phyloP scores from a whole-genome alignment of 2,113 vertebrate species.

The Circaetus gallicus region DNA sequence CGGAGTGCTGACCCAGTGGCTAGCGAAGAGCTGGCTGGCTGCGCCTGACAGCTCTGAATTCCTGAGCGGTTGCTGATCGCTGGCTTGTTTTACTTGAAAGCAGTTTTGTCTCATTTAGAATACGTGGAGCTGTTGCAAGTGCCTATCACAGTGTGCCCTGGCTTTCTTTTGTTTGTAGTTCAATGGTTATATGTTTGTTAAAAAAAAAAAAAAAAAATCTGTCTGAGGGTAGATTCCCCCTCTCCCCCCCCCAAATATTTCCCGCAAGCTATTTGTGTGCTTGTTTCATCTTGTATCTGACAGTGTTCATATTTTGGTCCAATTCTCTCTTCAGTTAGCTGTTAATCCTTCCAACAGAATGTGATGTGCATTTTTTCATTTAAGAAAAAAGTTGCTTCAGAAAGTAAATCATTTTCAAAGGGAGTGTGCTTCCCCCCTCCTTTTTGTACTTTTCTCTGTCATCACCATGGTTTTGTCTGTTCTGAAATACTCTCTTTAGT shows the following conservation, averaged over 20 bases:
- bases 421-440: neutral
- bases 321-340: neutral
- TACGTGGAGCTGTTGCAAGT: neutral
- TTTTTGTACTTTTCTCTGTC: neutral
- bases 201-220: neutral
- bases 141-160: constrained; percentile 9
- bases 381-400: neutral
- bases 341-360: neutral
- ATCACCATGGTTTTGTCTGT: neutral
- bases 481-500: neutral
- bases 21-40: neutral
- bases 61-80: neutral
- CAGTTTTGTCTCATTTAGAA: neutral
- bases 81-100: neutral
- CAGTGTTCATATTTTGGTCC: neutral
- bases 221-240: neutral
- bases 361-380: neutral
- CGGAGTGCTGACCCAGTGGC: neutral
- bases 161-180: neutral
- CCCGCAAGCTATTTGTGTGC: neutral
- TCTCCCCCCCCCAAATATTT: neutral
- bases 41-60: neutral
- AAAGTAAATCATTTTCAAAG: neutral
- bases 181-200: neutral
- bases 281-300: neutral